Evolutionary conservation across 2,888 invertebrate species (phyloP).

Genomic region (Zele albiditarsus): DNA sequence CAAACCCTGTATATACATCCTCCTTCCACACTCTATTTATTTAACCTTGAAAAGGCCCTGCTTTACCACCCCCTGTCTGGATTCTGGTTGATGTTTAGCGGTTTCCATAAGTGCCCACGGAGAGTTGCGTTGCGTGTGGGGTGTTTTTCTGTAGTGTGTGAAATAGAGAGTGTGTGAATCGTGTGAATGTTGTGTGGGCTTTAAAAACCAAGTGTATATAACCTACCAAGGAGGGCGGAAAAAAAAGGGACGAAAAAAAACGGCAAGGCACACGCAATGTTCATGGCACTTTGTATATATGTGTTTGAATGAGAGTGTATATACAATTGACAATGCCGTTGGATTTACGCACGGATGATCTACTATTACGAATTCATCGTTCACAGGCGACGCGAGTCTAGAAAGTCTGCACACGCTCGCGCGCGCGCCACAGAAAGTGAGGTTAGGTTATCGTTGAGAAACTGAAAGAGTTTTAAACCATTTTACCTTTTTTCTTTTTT

Average conservation of each 20-base stretch:
- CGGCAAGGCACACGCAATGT: neutral
- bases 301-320: conserved; percentile 9
- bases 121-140: conserved; percentile 58
- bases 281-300: neutral
- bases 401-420: neutral
- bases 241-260: conserved; percentile 15
- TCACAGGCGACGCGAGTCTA: conserved; percentile 17
- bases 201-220: neutral
- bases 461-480: neutral
- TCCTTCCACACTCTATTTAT: conserved; percentile 30
- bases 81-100: neutral
- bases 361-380: conserved; percentile 14
- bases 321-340: conserved; percentile 30
- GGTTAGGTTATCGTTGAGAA: conserved; percentile 44
- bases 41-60: conserved; percentile 68
- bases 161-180: conserved; percentile 15
- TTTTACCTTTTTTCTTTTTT: neutral
- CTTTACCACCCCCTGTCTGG: conserved; percentile 32
- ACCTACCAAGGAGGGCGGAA: neutral
- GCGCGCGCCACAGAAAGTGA: conserved; percentile 34
- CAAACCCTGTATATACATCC: neutral
- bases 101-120: conserved; percentile 47
- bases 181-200: conserved; percentile 25
- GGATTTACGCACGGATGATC: conserved; percentile 24
- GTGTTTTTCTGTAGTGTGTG: conserved; percentile 36